Evolutionary conservation across 2,113 vertebrate genomes (phyloP).

Genomic region (Menura novaehollandiae): DNA sequence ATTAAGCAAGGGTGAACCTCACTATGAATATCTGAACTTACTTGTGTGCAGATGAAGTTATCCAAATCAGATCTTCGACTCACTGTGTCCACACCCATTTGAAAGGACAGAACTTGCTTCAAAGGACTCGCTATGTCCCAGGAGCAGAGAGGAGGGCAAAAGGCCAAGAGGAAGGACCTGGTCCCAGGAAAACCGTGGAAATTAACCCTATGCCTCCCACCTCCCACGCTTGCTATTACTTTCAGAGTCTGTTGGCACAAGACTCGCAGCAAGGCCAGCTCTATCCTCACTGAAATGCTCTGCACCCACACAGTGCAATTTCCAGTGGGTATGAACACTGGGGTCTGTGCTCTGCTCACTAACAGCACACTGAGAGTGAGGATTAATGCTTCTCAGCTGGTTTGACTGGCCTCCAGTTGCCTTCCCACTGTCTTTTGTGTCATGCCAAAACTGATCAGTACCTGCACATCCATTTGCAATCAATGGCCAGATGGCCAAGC

Average conservation of each 20-base stretch:
- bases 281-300: not conserved
- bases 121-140: not conserved
- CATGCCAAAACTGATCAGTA: not conserved
- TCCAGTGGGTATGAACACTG: not conserved
- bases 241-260: not conserved
- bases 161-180: not conserved
- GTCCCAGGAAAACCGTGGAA: not conserved
- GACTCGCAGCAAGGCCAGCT: not conserved
- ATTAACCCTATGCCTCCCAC: not conserved
- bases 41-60: not conserved
- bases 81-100: not conserved
- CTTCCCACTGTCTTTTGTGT: not conserved
- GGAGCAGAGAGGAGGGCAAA: not conserved
- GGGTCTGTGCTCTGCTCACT: not conserved
- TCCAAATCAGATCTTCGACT: not conserved
- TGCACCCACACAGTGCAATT: not conserved
- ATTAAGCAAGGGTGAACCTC: not conserved
- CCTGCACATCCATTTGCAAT: not conserved
- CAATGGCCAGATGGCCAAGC: not conserved
- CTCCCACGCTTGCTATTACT: not conserved
- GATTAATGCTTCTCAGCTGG: not conserved
- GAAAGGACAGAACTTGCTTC: not conserved
- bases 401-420: not conserved
- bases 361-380: fast-evolving
- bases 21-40: not conserved